Evolutionary conservation across 2,888 invertebrate genomes (phyloP), one percentile per base, ranked within the genome.

Genomic region (Drosophila longiperda): DNA sequence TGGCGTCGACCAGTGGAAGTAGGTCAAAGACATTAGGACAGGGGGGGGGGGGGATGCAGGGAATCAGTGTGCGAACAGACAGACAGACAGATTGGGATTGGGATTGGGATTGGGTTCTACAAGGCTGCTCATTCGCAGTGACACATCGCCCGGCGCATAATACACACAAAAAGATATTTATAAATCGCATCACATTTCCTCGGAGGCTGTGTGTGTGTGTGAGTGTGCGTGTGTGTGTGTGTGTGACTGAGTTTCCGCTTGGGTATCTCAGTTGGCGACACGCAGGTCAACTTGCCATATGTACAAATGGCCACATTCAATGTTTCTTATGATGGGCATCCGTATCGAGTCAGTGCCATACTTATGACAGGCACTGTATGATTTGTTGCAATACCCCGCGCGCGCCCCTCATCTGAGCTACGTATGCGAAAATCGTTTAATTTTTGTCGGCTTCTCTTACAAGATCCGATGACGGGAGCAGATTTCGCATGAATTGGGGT

Each of bases 141-240:
- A 81, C 83, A 81, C 86, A 81, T 78, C 74, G 81, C 72, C 53
- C 42, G 58, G 66, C 80, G 73, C 80, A 82, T 75, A 68, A 73
- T 77, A 54, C 29, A 54, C 29, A 29, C 5, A 52, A 61, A 60
- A 58, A 72, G 61, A 81, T 83, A 81, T 75, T 80, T 82, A 87
- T 85, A 85, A 83, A 81, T 69, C 75, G 77, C 72, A 54, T 71
- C 62, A 53, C 70, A 71, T 59, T 34, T 58, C 50, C 58, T 33
- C 11, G 34, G 49, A 64, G 17, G 38, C 64, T 62, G 73, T 4
- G 8, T 29, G 20, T 54, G 42, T 34, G 53, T 36, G 55, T 40
- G 40, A 26, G 26, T 26, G 36, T 42, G 45, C 17, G 23, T 52
- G 48, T 23, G 45, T 29, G 26, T 53, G 54, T 50, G 40, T 49